Evolutionary conservation across 2,888 invertebrate genomes (phyloP).

Genomic region (Thymelicus sylvestris): DNA sequence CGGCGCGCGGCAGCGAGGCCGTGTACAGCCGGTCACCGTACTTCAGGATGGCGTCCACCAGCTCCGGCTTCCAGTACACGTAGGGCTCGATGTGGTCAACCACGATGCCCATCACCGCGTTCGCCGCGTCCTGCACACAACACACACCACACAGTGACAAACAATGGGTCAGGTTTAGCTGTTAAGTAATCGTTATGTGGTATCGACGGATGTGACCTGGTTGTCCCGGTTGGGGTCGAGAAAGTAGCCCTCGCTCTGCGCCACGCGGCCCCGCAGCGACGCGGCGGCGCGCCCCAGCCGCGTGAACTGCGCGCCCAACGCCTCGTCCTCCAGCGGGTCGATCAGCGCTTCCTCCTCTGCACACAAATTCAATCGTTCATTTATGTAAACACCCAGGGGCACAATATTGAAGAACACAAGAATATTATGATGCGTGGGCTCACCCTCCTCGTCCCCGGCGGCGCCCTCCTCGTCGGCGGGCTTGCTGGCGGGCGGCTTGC

Average conservation of each 20-base stretch:
- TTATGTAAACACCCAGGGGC: no score
- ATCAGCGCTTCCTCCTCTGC: constrained; percentile 59
- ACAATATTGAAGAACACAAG: no score
- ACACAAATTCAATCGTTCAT: background rate
- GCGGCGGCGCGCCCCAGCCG: constrained; percentile 58
- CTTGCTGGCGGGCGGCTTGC: constrained; percentile 42
- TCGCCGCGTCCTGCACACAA: constrained; percentile 79
- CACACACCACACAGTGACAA: no score
- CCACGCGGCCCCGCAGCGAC: constrained; percentile 66
- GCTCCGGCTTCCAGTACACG: constrained; percentile 80
- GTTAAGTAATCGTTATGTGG: no score
- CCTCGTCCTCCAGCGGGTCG: constrained; percentile 60
- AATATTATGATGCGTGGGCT: constrained; percentile 11
- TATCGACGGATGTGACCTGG: constrained; percentile 57
- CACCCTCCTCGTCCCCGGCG: constrained; percentile 56
- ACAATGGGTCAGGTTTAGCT: no score
- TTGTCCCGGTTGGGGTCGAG: constrained; percentile 72
- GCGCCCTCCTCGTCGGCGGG: constrained; percentile 52
- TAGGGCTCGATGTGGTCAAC: constrained; percentile 84
- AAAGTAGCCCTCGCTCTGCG: constrained; percentile 73
- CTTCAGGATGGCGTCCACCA: constrained; percentile 85
- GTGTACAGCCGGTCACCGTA: constrained; percentile 87
- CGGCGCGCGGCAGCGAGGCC: constrained; percentile 64
- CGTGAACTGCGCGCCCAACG: constrained; percentile 62
- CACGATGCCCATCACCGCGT: constrained; percentile 84